These are phyloP conservation scores for Globicephala melas DNA, from an alignment of 2,113 vertebrate genomes.

Conservation along the genomic window DNA sequence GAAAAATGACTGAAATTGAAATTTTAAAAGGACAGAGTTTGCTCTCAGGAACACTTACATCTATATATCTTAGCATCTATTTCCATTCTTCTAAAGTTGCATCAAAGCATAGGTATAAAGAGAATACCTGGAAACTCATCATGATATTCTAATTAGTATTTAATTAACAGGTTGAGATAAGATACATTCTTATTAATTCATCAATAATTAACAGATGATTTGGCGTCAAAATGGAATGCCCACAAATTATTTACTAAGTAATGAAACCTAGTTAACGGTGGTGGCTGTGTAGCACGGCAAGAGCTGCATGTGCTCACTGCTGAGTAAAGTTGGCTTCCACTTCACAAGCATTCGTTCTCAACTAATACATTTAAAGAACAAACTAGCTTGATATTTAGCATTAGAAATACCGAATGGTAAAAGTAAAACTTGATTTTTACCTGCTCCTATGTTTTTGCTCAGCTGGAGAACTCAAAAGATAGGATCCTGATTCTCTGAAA, in stretches of 20 bases:
- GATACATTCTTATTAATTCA: neutral
- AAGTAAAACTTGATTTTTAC: conserved; percentile 4
- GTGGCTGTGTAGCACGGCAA: neutral
- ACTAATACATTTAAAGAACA: neutral
- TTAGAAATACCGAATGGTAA: neutral
- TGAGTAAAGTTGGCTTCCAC: neutral
- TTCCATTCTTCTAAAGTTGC: neutral
- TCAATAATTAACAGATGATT: neutral
- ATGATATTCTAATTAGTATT: neutral
- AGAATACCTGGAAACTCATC: neutral
- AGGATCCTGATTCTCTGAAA: neutral
- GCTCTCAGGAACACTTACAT: neutral
- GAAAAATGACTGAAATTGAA: neutral
- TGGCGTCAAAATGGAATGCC: neutral
- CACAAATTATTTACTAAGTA: neutral
- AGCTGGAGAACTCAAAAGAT: neutral
- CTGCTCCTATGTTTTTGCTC: neutral
- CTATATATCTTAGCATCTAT: neutral
- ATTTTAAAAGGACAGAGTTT: neutral
- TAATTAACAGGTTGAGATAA: neutral
- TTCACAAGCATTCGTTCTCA: neutral
- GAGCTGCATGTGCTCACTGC: neutral
- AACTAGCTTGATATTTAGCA: neutral
- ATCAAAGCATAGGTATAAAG: neutral
- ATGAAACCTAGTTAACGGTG: neutral